Evolutionary conservation across 1,140 invertebrate genomes (phyloP), one percentile per base, ranked within the genome.

Genomic region (Mycetomoellerius zeteki): DNA sequence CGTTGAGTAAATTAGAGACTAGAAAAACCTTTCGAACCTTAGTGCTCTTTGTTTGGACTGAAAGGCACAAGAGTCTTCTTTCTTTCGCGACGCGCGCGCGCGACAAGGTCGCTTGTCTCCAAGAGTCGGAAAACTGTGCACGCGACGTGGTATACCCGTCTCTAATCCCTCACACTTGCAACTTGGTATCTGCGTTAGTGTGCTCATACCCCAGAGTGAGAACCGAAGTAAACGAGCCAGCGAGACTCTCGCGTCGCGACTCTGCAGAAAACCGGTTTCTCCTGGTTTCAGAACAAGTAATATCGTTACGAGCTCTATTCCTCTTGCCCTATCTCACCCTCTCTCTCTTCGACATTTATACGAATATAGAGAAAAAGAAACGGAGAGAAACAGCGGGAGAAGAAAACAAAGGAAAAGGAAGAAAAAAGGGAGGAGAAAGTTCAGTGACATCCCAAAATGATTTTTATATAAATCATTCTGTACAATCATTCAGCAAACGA

Each of bases 221-320:
- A 60, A 73, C 69, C 52, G 87, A 75, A 76, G 62, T 52, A 43
- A 80, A 30, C 30, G 78, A 89, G 88, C 37, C 37, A 43, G 37
- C 54, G 88, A 89, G 85, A 71, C 47, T 65, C 60, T 88, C 76
- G 73, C 60, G 37, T 60, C 80, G 54, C 88, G 56, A 76, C 60
- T 58, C 37, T 47, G 37, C 37, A 43, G 67, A 69, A 56, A 90
- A 90, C 89, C 89, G 89, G 89, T 90, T 90, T 90, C 89, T 87
- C 77, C 78, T n/a, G 88, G 71, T 89, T 81, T 89, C 84, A 71
- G 76, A 73, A 85, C 77, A 67, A 89, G 88, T 87, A 90, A 90
- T 90, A 89, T 85, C 50, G 75, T 76, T 78, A 85, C 82, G 43
- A 78, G 27, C 73, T 86, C 33, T 64, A 24, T 67, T 47, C 33